These are phyloP conservation scores for Electrona antarctica DNA, from an alignment of 2,113 vertebrate genomes.

Conservation along the genomic window DNA sequence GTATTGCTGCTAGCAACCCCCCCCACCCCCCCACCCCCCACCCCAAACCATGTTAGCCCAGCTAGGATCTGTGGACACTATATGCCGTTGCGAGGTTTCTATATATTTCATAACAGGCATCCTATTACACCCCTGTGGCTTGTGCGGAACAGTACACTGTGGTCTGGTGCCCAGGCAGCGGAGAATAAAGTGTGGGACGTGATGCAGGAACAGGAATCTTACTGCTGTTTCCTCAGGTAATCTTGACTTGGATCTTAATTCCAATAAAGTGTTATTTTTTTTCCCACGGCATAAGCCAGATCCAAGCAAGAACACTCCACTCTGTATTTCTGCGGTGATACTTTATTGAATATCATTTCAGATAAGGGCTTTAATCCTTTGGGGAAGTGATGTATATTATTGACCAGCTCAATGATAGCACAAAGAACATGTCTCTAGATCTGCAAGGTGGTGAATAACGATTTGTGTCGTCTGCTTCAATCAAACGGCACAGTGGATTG, in stretches of 20 bases:
- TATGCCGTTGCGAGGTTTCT: conserved; percentile 43
- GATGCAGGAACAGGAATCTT: conserved; percentile 74
- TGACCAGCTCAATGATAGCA: conserved; percentile 79
- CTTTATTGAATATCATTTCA: conserved; percentile 88
- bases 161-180: conserved; percentile 62
- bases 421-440: conserved; percentile 56
- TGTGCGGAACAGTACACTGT: conserved; percentile 50
- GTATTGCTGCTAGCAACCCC: background rate
- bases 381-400: conserved; percentile 84
- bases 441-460: conserved; percentile 64
- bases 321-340: conserved; percentile 78
- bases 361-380: conserved; percentile 85
- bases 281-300: conserved; percentile 66
- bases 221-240: conserved; percentile 77
- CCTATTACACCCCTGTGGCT: conserved; percentile 71
- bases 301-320: conserved; percentile 78
- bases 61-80: conserved; percentile 60
- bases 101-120: conserved; percentile 77
- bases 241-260: conserved; percentile 84
- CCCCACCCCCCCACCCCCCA: background rate
- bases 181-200: conserved; percentile 68
- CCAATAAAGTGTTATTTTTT: conserved; percentile 79
- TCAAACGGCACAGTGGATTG: conserved; percentile 46
- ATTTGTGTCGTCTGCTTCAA: conserved; percentile 65
- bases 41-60: conserved; percentile 18